Base-by-base conservation (phyloP, 2,113 vertebrate species). In the Pseudorhombus dupliciocellatus region DNA sequence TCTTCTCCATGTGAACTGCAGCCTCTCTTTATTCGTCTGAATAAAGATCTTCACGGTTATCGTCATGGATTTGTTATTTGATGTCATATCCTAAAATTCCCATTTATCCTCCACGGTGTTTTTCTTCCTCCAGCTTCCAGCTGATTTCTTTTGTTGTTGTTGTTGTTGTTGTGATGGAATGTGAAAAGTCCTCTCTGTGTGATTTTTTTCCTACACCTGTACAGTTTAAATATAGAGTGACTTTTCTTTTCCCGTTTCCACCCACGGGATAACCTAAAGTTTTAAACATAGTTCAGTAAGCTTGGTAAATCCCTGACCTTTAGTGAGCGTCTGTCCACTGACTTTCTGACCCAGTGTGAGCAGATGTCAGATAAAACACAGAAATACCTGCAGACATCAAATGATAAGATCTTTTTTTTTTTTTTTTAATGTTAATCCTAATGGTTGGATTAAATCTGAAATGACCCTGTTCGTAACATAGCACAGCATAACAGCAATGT, bases 241-340 rank as follows among this genome's bases (percentile, higher is more conserved):
- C 7, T 67, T 20, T 53, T 61, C 69, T 67, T 67, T 20, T 53
- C 59, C 69, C 65, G 15, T 87, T 83, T 88, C 79, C 79, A 66
- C n/a, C 30, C 66, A 40, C 8, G 5, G 51, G 70, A 80, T 71
- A 74, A 78, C 63, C 68, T 70, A 6, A 62, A 64, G 59, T 89
- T 73, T 64, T 87, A 90, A 88, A 91, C 84, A 89, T 88, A 87
- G 86, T 74, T 51, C 58, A 61, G 7, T 84, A 90, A 89, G 58
- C 84, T 62, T 61, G 26, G 26, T 73, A 85, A 90, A 88, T 86
- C 88, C 79, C 30, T 50, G 70, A 82, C 74, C 74, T 87, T 77
- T 66, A 22, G 31, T 34, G 15, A 54, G 63, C 2, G 14, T 15
- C 10, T 18, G n/a, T 15, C 48, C 62, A 46, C 21, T 3, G 30